Evolutionary conservation across 2,797 vertebrate genomes (phyloP), one percentile per base, ranked within the genome.

Genomic region (Chiroxiphia lanceolata): DNA sequence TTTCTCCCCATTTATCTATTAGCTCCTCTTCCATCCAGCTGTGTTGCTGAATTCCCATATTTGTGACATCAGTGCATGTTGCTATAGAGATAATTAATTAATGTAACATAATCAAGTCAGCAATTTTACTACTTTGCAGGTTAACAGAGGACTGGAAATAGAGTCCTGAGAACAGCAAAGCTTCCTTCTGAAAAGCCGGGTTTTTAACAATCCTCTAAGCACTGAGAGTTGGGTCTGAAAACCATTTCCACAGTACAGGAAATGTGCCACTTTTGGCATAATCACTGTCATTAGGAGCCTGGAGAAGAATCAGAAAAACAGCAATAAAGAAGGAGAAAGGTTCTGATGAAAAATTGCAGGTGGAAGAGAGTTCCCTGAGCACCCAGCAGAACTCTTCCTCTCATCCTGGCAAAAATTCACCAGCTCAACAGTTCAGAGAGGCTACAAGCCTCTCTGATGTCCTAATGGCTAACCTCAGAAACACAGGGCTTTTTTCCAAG

Each of bases 41-140:
- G 65, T 57, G 22, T 54, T 65, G 79, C 53, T 72, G 50, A 81
- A 83, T 47, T 89, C 89, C 79, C 70, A 29, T 70, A 67, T 94
- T 96, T 91, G 67, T 89, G 80, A 48, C 74, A 95, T 72, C 84
- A 71, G 48, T 23, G 29, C 67, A 74, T n/a, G 93, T 94, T 96
- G 85, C 87, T 94, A 91, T 86, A 95, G 95, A 93, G 90, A 91
- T 95, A 93, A 96, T 95, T 96, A 96, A 97, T 96, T 96, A 95
- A 94, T 25, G 51, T 88, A 92, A 96, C 89, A 81, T 93, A 87
- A 93, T 83, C 61, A 90, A 95, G 92, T 91, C 87, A 90, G 82
- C 82, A 87, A 47, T 92, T 92, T 87, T 83, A 65, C 87, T 83
- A 76, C 91, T 93, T 88, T 36, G 44, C 77, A 77, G 85, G 82